A percentile compares a stretch with the other conserved stretches of the same genome.
These are phyloP conservation scores for Rhorus exstirpatorius DNA, from an alignment of 2,888 invertebrate species.

Conservation along the genomic window DNA sequence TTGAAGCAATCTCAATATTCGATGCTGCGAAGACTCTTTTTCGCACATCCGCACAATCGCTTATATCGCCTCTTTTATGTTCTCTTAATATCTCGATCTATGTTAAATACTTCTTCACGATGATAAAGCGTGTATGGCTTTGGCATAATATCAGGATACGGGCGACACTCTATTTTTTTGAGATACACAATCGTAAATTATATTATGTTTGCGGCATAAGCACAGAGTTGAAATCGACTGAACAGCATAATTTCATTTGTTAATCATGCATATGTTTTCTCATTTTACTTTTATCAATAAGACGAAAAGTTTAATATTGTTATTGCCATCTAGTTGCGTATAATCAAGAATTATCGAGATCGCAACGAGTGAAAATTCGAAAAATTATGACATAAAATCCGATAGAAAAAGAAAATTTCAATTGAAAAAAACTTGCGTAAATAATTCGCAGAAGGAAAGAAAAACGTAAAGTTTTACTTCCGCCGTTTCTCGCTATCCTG, in stretches of 20 bases:
- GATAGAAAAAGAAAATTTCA: no score
- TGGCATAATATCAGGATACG: conserved; percentile 63
- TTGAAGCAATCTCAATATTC: conserved; percentile 3
- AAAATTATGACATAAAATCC: no score
- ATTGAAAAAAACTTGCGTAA: no score
- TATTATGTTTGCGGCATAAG: no score
- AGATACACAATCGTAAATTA: not conserved
- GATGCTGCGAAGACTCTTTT: not conserved
- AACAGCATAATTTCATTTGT: no score
- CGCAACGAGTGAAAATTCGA: no score
- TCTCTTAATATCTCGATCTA: conserved; percentile 73
- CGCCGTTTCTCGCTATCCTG: conserved; percentile 52
- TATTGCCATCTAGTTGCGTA: no score
- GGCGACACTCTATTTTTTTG: not conserved
- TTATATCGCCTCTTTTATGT: conserved; percentile 64
- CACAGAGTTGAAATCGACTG: no score
- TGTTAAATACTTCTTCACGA: conserved; percentile 72
- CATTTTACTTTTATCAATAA: no score
- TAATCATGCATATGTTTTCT: no score
- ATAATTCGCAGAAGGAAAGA: not conserved
- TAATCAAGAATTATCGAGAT: no score
- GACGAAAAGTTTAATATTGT: no score
- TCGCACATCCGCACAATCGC: conserved; percentile 56
- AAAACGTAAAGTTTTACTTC: conserved; percentile 28
- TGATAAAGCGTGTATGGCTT: conserved; percentile 44